These are phyloP conservation scores for Peromyscus aztecus DNA, from an alignment of 2,797 vertebrate genomes.

Conservation along the genomic window DNA sequence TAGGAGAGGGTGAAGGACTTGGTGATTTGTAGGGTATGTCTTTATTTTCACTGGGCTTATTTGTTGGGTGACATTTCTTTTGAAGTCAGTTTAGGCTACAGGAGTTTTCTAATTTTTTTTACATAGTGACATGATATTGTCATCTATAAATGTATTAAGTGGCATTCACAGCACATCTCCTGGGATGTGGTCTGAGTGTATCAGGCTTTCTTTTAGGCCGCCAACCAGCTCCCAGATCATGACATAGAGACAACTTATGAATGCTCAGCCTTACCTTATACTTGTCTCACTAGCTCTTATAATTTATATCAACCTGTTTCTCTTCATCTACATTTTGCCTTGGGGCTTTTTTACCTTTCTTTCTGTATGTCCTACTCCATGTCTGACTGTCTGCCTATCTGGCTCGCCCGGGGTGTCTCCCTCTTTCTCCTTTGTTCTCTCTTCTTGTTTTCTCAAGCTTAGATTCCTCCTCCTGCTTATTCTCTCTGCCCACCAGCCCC, in stretches of 20 bases:
- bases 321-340: neutral
- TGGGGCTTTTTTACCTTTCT: neutral
- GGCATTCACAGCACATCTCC: neutral
- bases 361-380: neutral
- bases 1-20: neutral
- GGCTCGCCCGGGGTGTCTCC: neutral
- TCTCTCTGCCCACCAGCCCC: neutral
- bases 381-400: neutral
- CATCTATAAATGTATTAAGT: neutral
- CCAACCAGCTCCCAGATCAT: neutral
- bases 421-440: neutral
- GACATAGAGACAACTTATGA: neutral
- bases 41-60: slow-evolving; percentile 25
- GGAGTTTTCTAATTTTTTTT: neutral
- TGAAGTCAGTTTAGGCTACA: slow-evolving; percentile 4
- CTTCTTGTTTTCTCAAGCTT: neutral
- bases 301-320: neutral
- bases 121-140: neutral
- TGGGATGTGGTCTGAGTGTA: neutral
- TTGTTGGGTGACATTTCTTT: slow-evolving; percentile 58
- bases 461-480: neutral
- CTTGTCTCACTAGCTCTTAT: neutral
- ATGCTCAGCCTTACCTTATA: neutral
- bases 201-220: neutral
- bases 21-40: slow-evolving; percentile 32